Conservation (phyloP, 2,113 vertebrate genomes). For the Tiliqua scincoides region DNA sequence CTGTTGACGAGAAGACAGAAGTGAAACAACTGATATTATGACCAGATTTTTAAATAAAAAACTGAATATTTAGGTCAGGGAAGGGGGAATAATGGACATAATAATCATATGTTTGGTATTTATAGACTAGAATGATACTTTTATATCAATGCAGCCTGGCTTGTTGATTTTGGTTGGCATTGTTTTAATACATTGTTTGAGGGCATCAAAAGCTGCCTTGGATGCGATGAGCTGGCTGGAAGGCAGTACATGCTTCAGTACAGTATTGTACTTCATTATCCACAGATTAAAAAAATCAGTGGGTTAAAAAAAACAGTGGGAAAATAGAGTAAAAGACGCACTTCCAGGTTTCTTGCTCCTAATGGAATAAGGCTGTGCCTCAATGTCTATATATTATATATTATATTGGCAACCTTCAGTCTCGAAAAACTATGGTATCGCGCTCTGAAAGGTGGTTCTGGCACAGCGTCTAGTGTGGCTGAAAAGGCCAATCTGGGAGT, state of each 20-base stretch:
- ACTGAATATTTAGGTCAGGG: neutral
- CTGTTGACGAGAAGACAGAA: conserved; percentile 66
- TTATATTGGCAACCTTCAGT: too few relatives aligned
- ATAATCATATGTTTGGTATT: neutral
- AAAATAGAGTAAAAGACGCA: too few relatives aligned
- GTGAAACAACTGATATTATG: neutral
- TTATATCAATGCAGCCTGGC: neutral
- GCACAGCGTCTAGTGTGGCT: too few relatives aligned
- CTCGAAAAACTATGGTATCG: too few relatives aligned
- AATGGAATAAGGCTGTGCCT: too few relatives aligned
- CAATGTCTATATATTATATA: too few relatives aligned
- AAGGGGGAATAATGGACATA: neutral
- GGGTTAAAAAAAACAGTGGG: too few relatives aligned
- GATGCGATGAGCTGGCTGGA: neutral
- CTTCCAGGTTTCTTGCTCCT: too few relatives aligned
- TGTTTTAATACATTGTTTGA: neutral
- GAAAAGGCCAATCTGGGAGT: too few relatives aligned
- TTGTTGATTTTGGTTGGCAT: neutral
- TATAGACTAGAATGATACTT: neutral
- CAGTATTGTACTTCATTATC: too few relatives aligned
- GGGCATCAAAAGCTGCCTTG: neutral
- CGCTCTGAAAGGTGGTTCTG: too few relatives aligned
- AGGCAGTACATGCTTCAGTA: neutral
- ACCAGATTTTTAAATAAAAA: neutral
- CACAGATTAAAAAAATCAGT: too few relatives aligned